Conservation (phyloP, 2,113 vertebrate genomes). For the Nestor notabilis region DNA sequence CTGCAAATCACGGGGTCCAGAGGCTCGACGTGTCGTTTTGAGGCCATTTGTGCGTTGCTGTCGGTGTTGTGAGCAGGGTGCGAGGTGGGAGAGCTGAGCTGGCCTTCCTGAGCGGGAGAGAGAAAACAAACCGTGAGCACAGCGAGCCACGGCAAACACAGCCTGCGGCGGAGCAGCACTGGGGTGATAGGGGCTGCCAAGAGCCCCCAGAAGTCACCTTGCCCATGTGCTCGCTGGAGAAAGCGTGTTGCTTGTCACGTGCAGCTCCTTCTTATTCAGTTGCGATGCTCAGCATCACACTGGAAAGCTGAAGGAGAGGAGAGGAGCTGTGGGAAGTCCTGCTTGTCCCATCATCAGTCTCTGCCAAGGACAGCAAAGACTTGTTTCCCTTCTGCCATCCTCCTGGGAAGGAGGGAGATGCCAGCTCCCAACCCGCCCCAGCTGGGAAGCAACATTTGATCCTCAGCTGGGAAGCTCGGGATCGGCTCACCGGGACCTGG, state of each 20-base stretch:
- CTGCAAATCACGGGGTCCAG: constrained; percentile 67
- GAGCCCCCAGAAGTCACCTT: background rate
- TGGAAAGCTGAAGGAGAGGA: background rate
- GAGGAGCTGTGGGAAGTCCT: background rate
- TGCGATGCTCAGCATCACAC: background rate
- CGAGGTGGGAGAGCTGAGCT: accelerated
- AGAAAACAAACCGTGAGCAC: background rate
- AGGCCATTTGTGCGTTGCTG: constrained; percentile 72
- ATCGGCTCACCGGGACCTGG: background rate
- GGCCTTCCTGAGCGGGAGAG: background rate
- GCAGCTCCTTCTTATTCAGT: background rate
- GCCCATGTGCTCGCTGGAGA: background rate
- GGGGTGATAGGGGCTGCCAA: accelerated
- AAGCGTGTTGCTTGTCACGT: background rate
- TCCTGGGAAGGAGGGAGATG: background rate
- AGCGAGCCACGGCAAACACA: background rate
- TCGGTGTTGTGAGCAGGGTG: accelerated
- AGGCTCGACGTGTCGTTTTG: constrained; percentile 70
- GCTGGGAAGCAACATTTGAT: background rate
- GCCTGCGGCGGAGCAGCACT: accelerated
- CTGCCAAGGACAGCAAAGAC: background rate
- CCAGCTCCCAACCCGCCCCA: background rate
- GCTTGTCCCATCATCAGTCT: background rate
- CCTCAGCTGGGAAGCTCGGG: background rate
- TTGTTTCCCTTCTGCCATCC: background rate